Evolutionary conservation across 2,888 invertebrate species (phyloP), one percentile per base, ranked within the genome.

Genomic region (Sarcophaga carnaria): DNA sequence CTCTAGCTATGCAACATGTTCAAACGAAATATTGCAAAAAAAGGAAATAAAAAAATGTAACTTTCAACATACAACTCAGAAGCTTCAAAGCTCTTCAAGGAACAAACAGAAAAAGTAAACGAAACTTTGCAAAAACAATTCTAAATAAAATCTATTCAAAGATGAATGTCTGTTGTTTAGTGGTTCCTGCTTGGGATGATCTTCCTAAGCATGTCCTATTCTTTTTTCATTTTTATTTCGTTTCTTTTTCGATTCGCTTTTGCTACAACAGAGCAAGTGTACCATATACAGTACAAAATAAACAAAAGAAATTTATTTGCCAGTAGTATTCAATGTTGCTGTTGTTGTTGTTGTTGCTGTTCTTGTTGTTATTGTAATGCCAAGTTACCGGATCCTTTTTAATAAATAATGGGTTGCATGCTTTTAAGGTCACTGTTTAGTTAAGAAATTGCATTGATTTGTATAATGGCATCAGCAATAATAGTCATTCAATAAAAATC

Each of bases 381-480:
- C 54, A 67, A 54, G 79, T 75, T 80, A 70, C 47, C 71, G 70
- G 80, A 64, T 80, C 80, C 60, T 83, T 80, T 80, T 84, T 79
- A 87, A 87, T 83, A 87, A 84, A 81, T 87, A 87, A 84, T 87
- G 49, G 83, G 54, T 79, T 83, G 78, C 83, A 81, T 87, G 86
- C 86, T 87, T 87, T 87, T 84, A 87, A 84, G 86, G 83, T 87
- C 86, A 87, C 81, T 87, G 78, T 87, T 87, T 87, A 84, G 81
- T 75, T 84, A 80, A 87, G 78, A 84, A 87, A 87, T 87, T 87
- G 86, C 86, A 87, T 87, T 87, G 83, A 87, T 87, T 87, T 87
- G 86, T 84, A 84, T 87, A 87, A 87, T 86, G 47, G 80, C 83
- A 77, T 86, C 83, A 86, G 80, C 76, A 37, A 80, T 83, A 80